Evolutionary conservation across 2,888 invertebrate species (phyloP).

Genomic region (Melanargia galathea): DNA sequence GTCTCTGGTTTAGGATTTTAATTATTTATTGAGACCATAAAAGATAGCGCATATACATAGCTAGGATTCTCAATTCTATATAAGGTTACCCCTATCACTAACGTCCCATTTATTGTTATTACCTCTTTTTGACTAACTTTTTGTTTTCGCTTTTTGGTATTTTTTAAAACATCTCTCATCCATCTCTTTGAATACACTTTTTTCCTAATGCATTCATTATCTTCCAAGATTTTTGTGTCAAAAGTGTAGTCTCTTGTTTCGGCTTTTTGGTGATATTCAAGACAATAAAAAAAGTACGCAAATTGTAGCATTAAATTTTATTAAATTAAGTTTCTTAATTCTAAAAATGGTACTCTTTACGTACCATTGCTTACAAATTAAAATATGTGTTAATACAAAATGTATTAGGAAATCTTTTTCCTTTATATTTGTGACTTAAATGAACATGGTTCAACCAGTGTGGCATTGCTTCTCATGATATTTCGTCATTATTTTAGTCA

Average conservation of each 20-base stretch:
- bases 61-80: too few species aligned
- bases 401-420: conserved; percentile 34
- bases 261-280: conserved; percentile 9
- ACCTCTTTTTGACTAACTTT: too few species aligned
- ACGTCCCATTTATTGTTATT: too few species aligned
- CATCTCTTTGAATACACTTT: too few species aligned
- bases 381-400: conserved; percentile 31
- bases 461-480: conserved; percentile 18
- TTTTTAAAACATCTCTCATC: too few species aligned
- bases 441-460: conserved; percentile 26
- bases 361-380: conserved; percentile 51
- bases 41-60: too few species aligned
- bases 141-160: too few species aligned
- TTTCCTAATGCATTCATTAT: too few species aligned
- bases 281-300: conserved; percentile 22
- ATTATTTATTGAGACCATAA: too few species aligned
- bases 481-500: conserved; percentile 22
- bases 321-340: conserved; percentile 68
- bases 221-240: too few species aligned
- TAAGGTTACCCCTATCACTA: too few species aligned
- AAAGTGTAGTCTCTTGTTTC: not conserved
- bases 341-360: conserved; percentile 60
- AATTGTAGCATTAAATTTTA: conserved; percentile 54
- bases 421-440: conserved; percentile 31
- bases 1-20: too few species aligned